Percentiles rank a stretch among this genome's conserved stretches.
phyloP scores from a whole-genome alignment of 2,797 vertebrate genomes.

The Tarsius wallacei region DNA sequence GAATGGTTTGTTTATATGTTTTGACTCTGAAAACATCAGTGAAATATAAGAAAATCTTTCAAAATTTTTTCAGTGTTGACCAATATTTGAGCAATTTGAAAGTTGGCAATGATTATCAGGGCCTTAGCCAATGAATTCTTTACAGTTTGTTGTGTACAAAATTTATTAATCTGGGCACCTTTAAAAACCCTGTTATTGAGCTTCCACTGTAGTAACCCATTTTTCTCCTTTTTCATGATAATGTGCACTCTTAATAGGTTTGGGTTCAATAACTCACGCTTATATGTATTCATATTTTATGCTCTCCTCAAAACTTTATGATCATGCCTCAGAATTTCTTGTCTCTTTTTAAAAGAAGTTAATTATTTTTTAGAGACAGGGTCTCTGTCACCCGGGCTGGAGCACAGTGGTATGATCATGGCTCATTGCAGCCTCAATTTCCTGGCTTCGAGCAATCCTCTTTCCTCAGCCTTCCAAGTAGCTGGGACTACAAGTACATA shows the following conservation, averaged over 20 bases:
- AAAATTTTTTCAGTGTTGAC: conserved; percentile 51
- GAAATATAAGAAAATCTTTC: not conserved
- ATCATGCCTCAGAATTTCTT: conserved; percentile 2
- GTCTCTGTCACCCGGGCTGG: no score
- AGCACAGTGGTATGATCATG: no score
- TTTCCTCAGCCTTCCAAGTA: no score
- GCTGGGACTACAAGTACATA: no score
- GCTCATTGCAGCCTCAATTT: no score
- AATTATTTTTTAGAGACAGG: no score
- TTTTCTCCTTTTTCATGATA: not conserved
- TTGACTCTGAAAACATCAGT: not conserved
- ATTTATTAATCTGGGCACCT: not conserved
- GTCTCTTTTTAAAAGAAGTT: no score
- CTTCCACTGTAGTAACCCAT: not conserved
- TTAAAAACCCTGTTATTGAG: not conserved
- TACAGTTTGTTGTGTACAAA: not conserved
- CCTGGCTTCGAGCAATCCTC: no score
- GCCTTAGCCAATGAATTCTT: not conserved
- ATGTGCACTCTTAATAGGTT: not conserved
- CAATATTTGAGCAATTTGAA: conserved; percentile 9
- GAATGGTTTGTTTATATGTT: not conserved
- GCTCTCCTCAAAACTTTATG: not conserved
- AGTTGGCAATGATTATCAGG: not conserved
- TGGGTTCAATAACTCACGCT: not conserved
- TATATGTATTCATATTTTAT: not conserved